phyloP scores from a whole-genome alignment of 2,113 vertebrate genomes.

The Protobothrops mucrosquamatus region DNA sequence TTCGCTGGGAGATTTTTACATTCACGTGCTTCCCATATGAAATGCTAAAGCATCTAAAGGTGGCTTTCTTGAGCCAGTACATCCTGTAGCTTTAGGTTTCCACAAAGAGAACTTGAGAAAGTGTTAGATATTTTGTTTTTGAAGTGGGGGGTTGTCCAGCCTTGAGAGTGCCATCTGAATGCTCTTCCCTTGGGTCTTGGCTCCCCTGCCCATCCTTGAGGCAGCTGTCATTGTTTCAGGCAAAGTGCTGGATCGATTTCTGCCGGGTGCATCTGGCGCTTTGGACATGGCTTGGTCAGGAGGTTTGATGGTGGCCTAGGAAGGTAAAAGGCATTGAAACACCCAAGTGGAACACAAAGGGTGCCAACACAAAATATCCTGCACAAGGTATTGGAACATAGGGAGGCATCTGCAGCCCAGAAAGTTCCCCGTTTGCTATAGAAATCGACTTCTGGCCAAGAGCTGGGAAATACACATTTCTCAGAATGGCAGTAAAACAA shows the following conservation, averaged over 20 bases:
- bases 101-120: neutral
- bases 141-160: too few relatives aligned
- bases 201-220: neutral
- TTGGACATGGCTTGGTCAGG: neutral
- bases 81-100: neutral
- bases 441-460: neutral
- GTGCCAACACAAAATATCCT: neutral
- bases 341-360: neutral
- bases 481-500: neutral
- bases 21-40: neutral
- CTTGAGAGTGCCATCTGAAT: neutral
- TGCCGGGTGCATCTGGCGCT: accelerated
- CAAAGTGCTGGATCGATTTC: accelerated
- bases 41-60: neutral
- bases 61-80: neutral
- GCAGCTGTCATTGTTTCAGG: neutral
- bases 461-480: neutral
- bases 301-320: too few relatives aligned
- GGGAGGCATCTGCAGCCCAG: neutral
- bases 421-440: neutral
- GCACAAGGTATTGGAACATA: neutral
- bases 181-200: neutral
- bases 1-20: neutral
- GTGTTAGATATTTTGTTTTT: neutral
- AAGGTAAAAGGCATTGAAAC: neutral